Conservation (phyloP, 2,113 vertebrate species). For the Xyrauchen texanus region DNA sequence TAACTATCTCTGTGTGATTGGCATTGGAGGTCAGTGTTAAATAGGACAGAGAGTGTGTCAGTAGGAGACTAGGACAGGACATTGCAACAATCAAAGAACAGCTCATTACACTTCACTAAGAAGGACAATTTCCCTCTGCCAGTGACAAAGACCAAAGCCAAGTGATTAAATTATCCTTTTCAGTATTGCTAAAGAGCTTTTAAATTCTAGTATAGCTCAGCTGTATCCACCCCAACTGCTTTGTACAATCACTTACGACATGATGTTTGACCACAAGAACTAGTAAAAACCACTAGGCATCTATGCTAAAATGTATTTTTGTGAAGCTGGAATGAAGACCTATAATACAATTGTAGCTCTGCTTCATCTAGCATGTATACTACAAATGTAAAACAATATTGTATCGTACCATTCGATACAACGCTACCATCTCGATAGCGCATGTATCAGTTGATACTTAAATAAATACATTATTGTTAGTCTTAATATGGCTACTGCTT, state of each 20-base stretch:
- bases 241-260: background rate
- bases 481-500: no score
- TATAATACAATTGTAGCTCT: no score
- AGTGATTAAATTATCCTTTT: background rate
- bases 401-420: no score
- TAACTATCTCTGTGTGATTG: background rate
- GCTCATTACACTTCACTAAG: background rate
- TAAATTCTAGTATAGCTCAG: background rate
- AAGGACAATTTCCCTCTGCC: background rate
- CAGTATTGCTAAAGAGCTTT: background rate
- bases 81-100: slow-evolving; percentile 25
- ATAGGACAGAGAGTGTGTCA: slow-evolving; percentile 40
- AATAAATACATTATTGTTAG: no score
- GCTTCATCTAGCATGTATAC: no score
- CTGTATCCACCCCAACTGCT: background rate
- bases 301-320: background rate
- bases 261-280: background rate
- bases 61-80: slow-evolving; percentile 43
- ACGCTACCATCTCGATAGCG: no score
- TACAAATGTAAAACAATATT: no score
- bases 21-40: slow-evolving; percentile 45
- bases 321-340: no score
- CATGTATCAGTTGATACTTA: no score
- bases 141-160: background rate
- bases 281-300: background rate